These are phyloP conservation scores for Apostichopus japonicus DNA, from an alignment of 35 echinoderm and acorn worm species.

Conservation along the genomic window DNA sequence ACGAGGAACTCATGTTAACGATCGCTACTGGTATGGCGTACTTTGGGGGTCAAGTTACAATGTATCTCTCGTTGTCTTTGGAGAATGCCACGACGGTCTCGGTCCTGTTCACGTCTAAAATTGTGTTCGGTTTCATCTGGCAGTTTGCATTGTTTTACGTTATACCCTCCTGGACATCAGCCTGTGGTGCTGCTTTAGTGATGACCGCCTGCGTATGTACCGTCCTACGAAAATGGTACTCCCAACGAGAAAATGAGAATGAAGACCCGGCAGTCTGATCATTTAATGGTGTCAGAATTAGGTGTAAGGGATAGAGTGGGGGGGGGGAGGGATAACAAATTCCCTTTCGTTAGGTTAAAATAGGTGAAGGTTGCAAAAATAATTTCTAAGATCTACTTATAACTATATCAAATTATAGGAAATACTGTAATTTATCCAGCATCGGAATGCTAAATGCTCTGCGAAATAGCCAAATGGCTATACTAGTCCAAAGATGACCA, in stretches of 20 bases:
- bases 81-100: slow-evolving; percentile 12
- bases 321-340: no score
- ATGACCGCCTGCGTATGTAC: slow-evolving; percentile 4
- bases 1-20: neutral
- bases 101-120: neutral
- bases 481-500: no score
- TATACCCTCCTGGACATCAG: slow-evolving; percentile 15
- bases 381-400: no score
- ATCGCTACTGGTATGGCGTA: neutral
- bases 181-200: neutral
- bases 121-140: slow-evolving; percentile 26
- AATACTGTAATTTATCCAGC: no score
- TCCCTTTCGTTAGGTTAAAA: no score
- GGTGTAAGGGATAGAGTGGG: no score
- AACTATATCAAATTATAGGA: no score
- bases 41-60: neutral
- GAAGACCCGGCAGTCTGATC: neutral
- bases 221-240: neutral
- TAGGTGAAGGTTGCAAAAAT: no score
- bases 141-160: slow-evolving; percentile 1
- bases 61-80: neutral
- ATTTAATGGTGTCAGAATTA: no score
- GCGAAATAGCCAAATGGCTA: no score
- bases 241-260: neutral
- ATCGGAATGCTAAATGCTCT: no score